These are phyloP conservation scores for Nemoura dubitans DNA, from an alignment of 2,888 invertebrate genomes.

Conservation along the genomic window DNA sequence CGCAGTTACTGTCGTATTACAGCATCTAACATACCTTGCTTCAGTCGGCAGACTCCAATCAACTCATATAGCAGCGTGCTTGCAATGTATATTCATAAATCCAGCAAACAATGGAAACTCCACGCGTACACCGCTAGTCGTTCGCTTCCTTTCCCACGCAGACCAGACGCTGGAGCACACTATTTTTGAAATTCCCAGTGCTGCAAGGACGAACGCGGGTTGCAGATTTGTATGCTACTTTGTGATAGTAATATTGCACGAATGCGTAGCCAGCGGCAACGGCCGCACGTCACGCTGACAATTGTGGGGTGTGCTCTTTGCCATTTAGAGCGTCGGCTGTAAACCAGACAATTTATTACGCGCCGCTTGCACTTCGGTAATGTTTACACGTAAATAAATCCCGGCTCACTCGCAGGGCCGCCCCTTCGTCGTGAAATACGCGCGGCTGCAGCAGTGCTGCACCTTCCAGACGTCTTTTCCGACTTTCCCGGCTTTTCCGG, in stretches of 20 bases:
- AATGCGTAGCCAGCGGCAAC: neutral
- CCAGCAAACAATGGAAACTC: neutral
- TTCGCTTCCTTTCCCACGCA: neutral
- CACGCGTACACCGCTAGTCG: neutral
- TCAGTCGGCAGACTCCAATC: neutral
- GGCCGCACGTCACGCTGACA: neutral
- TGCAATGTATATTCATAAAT: neutral
- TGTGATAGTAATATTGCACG: neutral
- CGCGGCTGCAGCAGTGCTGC: neutral
- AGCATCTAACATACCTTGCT: neutral
- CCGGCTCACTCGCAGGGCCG: neutral
- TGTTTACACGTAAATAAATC: constrained; percentile 12
- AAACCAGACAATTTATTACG: neutral
- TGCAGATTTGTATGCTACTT: neutral
- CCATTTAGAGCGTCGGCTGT: neutral
- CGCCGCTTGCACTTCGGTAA: neutral
- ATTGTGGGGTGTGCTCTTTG: neutral
- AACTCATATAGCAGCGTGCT: neutral
- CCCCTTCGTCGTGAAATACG: neutral
- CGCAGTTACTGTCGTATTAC: neutral
- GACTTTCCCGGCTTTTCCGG: neutral
- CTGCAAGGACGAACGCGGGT: neutral
- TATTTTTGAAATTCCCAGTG: neutral
- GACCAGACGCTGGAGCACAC: neutral
- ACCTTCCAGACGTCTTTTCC: neutral